Evolutionary conservation across 2,113 vertebrate genomes (phyloP), one percentile per base, ranked within the genome.

Genomic region (Siphamia tubifer): DNA sequence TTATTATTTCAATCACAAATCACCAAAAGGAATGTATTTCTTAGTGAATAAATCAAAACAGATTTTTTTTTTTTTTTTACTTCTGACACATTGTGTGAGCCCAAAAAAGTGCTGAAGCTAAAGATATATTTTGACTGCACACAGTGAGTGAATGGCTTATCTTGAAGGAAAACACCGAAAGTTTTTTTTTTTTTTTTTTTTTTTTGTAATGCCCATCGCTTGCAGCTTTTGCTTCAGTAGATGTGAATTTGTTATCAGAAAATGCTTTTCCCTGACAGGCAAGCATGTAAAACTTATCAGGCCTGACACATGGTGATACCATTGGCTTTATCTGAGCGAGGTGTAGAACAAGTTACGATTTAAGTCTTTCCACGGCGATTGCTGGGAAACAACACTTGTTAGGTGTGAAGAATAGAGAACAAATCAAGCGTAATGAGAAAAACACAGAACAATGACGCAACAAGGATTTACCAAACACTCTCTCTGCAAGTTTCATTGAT

Each of bases 241-340:
- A 66, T 66, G 15, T 55, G 32, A 45, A 57, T 62, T 58, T 21
- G 40, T 19, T 77, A 77, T 64, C 60, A 36, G 64, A 40, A 63
- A 58, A 65, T 49, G 43, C n/a, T 23, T 3, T 35, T 51, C 36
- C 42, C 53, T 19, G 62, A 67, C 55, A 61, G 49, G 27, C 21
- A 54, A 23, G 30, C 43, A 65, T 47, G 31, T 62, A 51, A 44
- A 57, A 63, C 49, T 32, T 47, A 79, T 82, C 57, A 75, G 52
- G 53, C 42, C 39, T 68, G 71, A 72, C 38, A 49, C 31, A 52
- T 1, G 1, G 21, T 53, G 54, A 45, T 42, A 60, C 71, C 43
- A 57, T 9, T 35, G 23, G 49, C 35, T 56, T 67, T 45, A 76
- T 74, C 68, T 36, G 28, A 16, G 15, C 17, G 36, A 65, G 28